Evolutionary conservation across 2,888 invertebrate species (phyloP).

Genomic region (Cheilosia vernalis): DNA sequence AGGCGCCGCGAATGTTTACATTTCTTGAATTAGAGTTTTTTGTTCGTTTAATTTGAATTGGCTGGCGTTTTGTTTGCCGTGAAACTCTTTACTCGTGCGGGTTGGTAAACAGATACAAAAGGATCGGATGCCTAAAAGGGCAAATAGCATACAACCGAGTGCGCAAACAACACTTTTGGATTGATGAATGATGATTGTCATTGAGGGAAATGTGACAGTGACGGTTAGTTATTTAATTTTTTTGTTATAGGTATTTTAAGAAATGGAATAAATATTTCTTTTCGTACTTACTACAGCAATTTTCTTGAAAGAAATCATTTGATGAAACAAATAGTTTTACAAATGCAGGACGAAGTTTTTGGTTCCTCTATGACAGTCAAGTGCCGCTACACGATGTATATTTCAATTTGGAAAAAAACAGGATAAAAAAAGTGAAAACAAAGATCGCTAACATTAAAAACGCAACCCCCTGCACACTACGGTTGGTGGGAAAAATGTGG

Average conservation of each 20-base stretch:
- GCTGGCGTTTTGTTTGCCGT: constrained; percentile 39
- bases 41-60: constrained; percentile 23
- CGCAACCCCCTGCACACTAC: no score
- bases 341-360: no score
- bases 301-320: no score
- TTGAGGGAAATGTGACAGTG: constrained; percentile 10
- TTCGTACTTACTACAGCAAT: no score
- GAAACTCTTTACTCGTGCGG: constrained; percentile 9
- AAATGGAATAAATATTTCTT: not conserved
- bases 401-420: no score
- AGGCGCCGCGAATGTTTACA: constrained; percentile 70
- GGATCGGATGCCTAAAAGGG: constrained; percentile 39
- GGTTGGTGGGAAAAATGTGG: no score
- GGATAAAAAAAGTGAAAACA: no score
- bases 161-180: constrained; percentile 11
- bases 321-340: no score
- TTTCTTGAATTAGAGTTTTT: constrained; percentile 35
- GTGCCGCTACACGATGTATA: no score
- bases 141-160: constrained; percentile 12
- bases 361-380: no score
- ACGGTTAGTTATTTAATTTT: constrained; percentile 31
- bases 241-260: constrained; percentile 32
- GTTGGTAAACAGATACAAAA: constrained; percentile 24
- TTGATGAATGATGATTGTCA: constrained; percentile 46
- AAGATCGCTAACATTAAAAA: no score